Conservation (phyloP, 2,113 vertebrate species). For the Euleptes europaea region DNA sequence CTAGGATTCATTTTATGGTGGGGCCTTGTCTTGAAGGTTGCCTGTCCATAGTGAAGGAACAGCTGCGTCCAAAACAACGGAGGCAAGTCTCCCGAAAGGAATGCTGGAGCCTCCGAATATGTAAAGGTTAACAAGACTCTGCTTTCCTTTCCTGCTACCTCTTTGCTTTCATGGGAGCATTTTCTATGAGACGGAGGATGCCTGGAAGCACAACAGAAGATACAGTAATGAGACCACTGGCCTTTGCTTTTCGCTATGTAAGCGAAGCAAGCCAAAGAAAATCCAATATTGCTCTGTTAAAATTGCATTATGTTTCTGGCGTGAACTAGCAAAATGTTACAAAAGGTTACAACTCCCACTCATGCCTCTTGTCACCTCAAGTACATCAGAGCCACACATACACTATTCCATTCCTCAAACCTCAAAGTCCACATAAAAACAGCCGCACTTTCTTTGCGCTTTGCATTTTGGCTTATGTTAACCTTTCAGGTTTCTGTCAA, state of each 20-base stretch:
- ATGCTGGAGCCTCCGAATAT: neutral
- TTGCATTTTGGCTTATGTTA: neutral
- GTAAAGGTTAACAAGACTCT: neutral
- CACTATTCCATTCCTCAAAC: neutral
- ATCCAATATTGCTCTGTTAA: slow-evolving; percentile 15
- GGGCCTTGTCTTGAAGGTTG: neutral
- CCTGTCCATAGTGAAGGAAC: neutral
- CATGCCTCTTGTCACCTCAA: neutral
- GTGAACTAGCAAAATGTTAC: neutral
- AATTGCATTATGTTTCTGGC: neutral
- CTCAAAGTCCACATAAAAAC: neutral
- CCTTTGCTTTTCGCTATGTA: slow-evolving; percentile 9
- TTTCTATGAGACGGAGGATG: neutral
- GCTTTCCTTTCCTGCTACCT: neutral
- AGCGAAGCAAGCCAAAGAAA: slow-evolving; percentile 11
- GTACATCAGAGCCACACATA: neutral
- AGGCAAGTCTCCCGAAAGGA: neutral
- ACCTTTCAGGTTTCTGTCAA: neutral
- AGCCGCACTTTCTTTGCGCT: neutral
- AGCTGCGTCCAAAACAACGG: neutral
- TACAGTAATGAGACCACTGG: neutral
- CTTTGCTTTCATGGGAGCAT: neutral
- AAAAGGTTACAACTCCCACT: neutral
- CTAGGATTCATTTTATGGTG: neutral
- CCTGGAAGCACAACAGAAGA: slow-evolving; percentile 22